phyloP scores from a whole-genome alignment of 2,797 vertebrate genomes.

The Acrossocheilus fasciatus region DNA sequence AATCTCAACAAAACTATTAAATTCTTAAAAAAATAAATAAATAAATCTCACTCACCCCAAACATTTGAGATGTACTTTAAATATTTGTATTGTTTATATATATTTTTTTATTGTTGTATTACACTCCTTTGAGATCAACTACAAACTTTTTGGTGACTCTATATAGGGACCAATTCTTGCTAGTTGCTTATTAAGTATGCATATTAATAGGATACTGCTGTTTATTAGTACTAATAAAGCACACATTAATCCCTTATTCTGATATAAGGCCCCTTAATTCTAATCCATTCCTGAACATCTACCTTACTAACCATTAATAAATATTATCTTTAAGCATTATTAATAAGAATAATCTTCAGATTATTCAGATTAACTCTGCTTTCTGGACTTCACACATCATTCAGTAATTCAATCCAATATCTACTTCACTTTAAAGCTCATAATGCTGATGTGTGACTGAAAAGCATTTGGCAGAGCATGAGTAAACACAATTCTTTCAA shows the following conservation, averaged over 20 bases:
- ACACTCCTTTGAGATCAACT: neutral
- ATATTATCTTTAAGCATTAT: neutral
- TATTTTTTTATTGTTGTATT: neutral
- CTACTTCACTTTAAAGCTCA: neutral
- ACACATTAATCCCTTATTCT: neutral
- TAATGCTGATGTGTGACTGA: constrained; percentile 1
- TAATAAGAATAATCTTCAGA: neutral
- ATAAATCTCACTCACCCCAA: no score
- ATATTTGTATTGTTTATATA: neutral
- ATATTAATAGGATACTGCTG: neutral
- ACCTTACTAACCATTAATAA: neutral
- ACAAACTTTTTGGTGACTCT: neutral
- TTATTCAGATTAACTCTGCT: neutral
- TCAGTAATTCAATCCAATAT: neutral
- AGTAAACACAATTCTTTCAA: constrained; percentile 25
- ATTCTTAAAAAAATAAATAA: neutral
- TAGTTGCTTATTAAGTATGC: neutral
- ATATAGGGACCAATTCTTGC: neutral
- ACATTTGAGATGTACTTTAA: neutral
- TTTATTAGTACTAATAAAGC: neutral
- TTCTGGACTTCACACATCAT: neutral
- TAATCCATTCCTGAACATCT: neutral
- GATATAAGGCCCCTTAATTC: neutral
- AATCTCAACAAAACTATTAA: neutral
- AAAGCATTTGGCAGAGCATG: constrained; percentile 16